phyloP scores from a whole-genome alignment of 2,113 vertebrate species.

The Noturus placidus region DNA sequence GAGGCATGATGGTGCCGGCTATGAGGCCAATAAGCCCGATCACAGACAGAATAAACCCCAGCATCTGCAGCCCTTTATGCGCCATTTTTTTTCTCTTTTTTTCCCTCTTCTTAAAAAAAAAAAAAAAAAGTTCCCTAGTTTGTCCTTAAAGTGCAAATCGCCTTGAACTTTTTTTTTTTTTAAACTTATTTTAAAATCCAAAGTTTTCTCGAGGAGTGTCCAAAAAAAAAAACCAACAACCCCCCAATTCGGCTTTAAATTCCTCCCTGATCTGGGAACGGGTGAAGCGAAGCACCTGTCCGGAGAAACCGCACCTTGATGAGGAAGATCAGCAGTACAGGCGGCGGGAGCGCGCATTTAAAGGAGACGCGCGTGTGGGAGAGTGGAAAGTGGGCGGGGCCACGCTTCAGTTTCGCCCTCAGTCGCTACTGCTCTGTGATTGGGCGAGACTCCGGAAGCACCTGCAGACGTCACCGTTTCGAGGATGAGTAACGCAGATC shows the following conservation, averaged over 20 bases:
- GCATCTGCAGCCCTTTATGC: constrained; percentile 82
- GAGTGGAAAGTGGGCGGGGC: constrained; percentile 51
- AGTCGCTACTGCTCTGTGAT: not conserved
- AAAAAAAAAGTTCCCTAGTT: not conserved
- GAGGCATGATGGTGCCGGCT: constrained; percentile 80
- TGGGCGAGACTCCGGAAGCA: not conserved
- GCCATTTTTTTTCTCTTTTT: constrained; percentile 70
- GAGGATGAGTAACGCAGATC: not conserved
- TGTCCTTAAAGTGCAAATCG: not conserved
- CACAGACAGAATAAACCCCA: constrained; percentile 79
- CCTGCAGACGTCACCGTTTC: constrained; percentile 14
- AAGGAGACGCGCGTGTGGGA: not conserved
- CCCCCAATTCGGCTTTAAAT: no score
- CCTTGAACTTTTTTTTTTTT: not conserved
- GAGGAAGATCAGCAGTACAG: constrained; percentile 8
- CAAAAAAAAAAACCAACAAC: not conserved
- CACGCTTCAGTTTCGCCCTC: constrained; percentile 66
- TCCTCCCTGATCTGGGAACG: not conserved
- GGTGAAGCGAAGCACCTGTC: constrained; percentile 65
- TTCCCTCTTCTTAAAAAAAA: not conserved
- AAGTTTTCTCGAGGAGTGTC: not conserved
- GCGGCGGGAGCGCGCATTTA: constrained; percentile 20
- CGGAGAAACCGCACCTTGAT: constrained; percentile 63
- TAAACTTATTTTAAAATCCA: not conserved
- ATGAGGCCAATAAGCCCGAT: constrained; percentile 78